Evolutionary conservation across 2,888 invertebrate genomes (phyloP), one percentile per base, ranked within the genome.

Genomic region (Apodemia zela): DNA sequence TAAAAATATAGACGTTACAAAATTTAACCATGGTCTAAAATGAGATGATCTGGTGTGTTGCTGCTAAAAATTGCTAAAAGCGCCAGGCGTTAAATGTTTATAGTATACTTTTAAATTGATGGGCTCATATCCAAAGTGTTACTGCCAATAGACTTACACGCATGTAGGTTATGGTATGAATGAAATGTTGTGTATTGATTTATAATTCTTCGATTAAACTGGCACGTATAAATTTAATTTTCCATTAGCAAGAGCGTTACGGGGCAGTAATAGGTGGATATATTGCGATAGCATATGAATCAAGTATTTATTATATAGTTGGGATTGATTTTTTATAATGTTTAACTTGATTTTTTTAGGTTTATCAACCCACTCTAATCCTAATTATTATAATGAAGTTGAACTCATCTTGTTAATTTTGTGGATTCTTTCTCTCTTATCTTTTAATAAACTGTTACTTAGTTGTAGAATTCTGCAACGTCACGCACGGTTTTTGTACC

Each of bases 221-320:
- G 47, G 62, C 45, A 47, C 59, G 47, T 47, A 79, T 86, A 84
- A 83, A 86, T 84, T 74, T 74, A 71, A 70, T 72, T 76, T 71
- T 82, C 79, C 82, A 87, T 87, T 87, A 84, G 79, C 71, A 70
- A 61, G 74, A 67, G 72, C 72, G 75, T 82, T 75, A 80, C 66
- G 67, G 65, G 35, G 62, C 61, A 60, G 63, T 63, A 18, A 60
- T 49, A 42, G 54, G 21, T 11, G 29, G 29, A 25, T 54, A 15
- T 25, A 45, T 45, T 45, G 7, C 6, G 45, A 7, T 45, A n/a
- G n/a, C 17, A 45, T 45, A n/a, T 45, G 45, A 45, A 45, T 45
- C 45, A n/a, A 1, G 5, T 47, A 5, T 47, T 17, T 47, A 8
- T 47, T 0, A 47, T 47, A 15, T 42, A 42, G 7, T 17, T 47